These are phyloP conservation scores for Drosophila hamatofila DNA, from an alignment of 2,888 invertebrate species.

Conservation along the genomic window DNA sequence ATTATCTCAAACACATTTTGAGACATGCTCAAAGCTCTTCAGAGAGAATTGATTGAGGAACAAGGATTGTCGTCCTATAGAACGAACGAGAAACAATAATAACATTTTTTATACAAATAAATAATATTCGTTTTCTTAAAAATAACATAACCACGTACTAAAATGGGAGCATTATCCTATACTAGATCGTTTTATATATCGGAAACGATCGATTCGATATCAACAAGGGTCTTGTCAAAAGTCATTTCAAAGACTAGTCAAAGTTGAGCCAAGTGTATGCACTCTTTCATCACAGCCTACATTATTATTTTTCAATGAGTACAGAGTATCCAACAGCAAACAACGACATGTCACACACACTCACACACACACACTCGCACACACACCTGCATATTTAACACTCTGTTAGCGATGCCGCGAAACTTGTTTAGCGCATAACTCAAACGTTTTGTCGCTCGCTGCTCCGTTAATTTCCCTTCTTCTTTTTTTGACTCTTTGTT, in stretches of 20 bases:
- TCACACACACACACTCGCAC: slow-evolving; percentile 28
- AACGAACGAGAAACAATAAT: no score
- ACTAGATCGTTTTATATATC: neutral
- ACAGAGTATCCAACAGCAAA: slow-evolving; percentile 8
- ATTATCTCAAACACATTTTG: no score
- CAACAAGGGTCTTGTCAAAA: neutral
- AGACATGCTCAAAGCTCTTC: no score
- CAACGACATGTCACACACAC: slow-evolving; percentile 40
- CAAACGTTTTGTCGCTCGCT: slow-evolving; percentile 46
- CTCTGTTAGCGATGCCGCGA: slow-evolving; percentile 41
- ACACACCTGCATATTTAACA: slow-evolving; percentile 58
- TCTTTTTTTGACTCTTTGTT: slow-evolving; percentile 39
- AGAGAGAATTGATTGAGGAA: no score
- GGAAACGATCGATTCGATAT: neutral
- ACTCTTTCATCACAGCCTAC: neutral
- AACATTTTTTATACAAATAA: no score
- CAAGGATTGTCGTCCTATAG: no score
- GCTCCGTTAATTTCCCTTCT: slow-evolving; percentile 33
- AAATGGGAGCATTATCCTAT: neutral
- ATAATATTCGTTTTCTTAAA: no score
- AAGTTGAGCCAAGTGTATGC: neutral
- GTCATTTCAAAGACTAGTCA: neutral
- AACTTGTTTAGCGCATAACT: slow-evolving; percentile 60
- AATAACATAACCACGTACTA: neutral
- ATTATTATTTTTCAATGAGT: neutral